Evolutionary conservation across 30 jellyfish, hydroid and myxozoan genomes (phyloP).

Genomic region (Morbakka virulenta): DNA sequence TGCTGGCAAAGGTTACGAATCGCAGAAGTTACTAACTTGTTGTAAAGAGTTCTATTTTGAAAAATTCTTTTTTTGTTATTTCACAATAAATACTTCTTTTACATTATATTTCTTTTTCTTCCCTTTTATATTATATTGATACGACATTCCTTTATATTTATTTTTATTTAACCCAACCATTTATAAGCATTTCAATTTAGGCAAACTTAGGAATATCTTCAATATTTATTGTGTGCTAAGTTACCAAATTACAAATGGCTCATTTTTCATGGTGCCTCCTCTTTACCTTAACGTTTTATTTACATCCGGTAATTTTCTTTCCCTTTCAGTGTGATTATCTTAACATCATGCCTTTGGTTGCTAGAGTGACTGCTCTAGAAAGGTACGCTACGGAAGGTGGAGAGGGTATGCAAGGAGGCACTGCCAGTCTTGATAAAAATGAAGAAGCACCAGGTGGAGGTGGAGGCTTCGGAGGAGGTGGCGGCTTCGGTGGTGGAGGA

Average conservation of each 20-base stretch:
- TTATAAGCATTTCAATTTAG: too few species aligned
- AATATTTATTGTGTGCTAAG: background rate
- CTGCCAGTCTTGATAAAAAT: constrained; percentile 11
- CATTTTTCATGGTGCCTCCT: too few species aligned
- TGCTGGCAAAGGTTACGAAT: too few species aligned
- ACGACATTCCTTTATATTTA: too few species aligned
- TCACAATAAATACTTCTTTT: too few species aligned
- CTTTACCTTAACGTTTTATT: too few species aligned
- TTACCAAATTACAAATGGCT: background rate
- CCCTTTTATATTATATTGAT: too few species aligned
- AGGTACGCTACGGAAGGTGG: constrained; percentile 99
- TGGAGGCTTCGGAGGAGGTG: constrained; percentile 92
- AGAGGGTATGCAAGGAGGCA: constrained; percentile 97
- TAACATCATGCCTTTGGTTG: constrained; percentile 98
- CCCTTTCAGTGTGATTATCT: constrained; percentile 79
- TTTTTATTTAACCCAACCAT: too few species aligned
- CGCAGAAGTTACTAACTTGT: too few species aligned
- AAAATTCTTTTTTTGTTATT: too few species aligned
- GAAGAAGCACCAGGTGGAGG: constrained; percentile 81
- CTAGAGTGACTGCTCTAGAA: constrained; percentile 95
- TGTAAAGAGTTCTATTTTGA: too few species aligned
- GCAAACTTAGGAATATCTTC: background rate
- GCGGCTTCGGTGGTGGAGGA: constrained; percentile 95
- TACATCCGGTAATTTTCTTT: background rate
- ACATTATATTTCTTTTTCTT: too few species aligned